Percentiles rank a stretch among this genome's conserved stretches.
Conservation (phyloP, 2,888 invertebrate genomes). For the Torymus texanus region DNA sequence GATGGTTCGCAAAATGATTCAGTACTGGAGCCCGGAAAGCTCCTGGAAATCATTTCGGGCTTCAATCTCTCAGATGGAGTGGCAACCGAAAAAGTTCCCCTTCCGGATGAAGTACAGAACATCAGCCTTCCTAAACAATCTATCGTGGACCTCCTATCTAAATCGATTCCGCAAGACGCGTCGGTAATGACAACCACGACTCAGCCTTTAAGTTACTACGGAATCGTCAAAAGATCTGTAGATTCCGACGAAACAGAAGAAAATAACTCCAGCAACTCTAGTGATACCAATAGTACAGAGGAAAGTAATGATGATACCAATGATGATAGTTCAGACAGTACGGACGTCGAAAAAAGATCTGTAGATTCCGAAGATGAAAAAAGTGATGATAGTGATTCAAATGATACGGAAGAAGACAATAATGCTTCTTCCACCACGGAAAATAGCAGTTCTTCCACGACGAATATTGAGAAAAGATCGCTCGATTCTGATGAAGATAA, state of each 20-base stretch:
- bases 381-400: not conserved
- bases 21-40: slow-evolving; percentile 48
- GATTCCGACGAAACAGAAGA: slow-evolving; percentile 3
- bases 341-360: slow-evolving; percentile 20
- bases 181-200: not conserved
- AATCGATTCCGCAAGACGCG: slow-evolving; percentile 34
- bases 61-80: slow-evolving; percentile 59
- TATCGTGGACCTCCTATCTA: slow-evolving; percentile 57
- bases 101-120: slow-evolving; percentile 58
- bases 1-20: slow-evolving; percentile 27
- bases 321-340: not conserved
- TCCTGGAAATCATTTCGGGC: slow-evolving; percentile 59
- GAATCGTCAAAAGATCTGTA: slow-evolving; percentile 9
- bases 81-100: slow-evolving; percentile 56
- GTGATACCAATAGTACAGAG: not conserved
- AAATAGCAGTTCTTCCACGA: not conserved
- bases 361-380: slow-evolving; percentile 1
- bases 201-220: not conserved
- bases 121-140: slow-evolving; percentile 57
- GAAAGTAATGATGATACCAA: not conserved
- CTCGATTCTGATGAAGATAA: slow-evolving; percentile 24
- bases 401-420: not conserved
- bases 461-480: slow-evolving; percentile 8
- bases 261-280: not conserved
- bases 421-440: not conserved